These are phyloP conservation scores for Sisyra nigra DNA, from an alignment of 2,888 invertebrate genomes.

Conservation along the genomic window DNA sequence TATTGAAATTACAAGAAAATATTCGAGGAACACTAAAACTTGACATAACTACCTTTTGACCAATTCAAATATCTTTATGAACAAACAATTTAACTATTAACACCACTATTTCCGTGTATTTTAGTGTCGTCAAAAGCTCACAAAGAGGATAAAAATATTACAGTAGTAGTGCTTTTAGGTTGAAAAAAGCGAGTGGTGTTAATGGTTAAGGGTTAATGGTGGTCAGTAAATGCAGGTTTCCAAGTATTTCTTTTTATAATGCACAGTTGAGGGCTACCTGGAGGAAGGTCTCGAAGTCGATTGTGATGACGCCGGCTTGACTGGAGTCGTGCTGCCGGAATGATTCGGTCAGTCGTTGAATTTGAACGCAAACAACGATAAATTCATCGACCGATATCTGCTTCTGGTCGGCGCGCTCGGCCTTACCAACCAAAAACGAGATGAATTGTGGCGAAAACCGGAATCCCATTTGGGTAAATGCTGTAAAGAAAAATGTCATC, in stretches of 20 bases:
- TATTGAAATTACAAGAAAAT: too few species aligned
- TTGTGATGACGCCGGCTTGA: constrained; percentile 65
- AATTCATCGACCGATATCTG: constrained; percentile 72
- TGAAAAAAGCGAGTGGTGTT: too few species aligned
- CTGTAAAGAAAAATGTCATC: constrained; percentile 31
- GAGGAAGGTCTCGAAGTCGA: constrained; percentile 85
- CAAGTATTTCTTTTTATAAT: constrained; percentile 9
- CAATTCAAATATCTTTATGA: too few species aligned
- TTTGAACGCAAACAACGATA: constrained; percentile 75
- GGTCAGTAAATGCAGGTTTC: too few species aligned
- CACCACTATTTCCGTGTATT: too few species aligned
- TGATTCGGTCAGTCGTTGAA: constrained; percentile 77
- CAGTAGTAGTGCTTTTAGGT: too few species aligned
- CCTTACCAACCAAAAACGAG: constrained; percentile 49
- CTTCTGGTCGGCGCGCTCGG: constrained; percentile 43
- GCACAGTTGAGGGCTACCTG: constrained; percentile 64
- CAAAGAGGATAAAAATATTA: too few species aligned
- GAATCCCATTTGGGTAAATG: constrained; percentile 79
- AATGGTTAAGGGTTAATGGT: too few species aligned
- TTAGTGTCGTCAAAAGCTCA: too few species aligned
- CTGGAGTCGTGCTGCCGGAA: constrained; percentile 66
- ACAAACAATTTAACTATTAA: too few species aligned
- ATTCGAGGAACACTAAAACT: too few species aligned
- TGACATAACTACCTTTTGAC: too few species aligned
- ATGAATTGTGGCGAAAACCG: constrained; percentile 65